Base-by-base conservation (phyloP, 2,113 vertebrate species). In the Hippocampus comes region DNA sequence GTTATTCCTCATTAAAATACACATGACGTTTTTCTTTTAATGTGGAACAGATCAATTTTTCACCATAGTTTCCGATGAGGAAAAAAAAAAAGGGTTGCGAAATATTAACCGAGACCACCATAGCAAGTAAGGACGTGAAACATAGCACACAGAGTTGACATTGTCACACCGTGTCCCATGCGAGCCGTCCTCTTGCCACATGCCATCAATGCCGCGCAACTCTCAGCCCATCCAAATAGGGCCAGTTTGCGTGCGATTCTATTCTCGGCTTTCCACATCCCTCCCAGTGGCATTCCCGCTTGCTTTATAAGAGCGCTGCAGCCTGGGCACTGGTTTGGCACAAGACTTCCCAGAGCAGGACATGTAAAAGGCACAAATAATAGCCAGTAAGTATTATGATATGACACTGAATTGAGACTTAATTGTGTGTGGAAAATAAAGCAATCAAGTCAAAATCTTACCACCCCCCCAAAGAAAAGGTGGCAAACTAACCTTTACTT, bases 341-440 rank as follows among this genome's bases (percentile, higher is more conserved):
- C 89, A 89, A 92, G 90, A 92, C 86, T 76, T 84, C 88, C 84
- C 64, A 55, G 67, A 88, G 87, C 89, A 89, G 88, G 90, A 93
- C 85, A 91, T 88, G 82, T 91, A 89, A 61, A 61, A 83, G 42
- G 73, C 89, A 86, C 81, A 90, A 76, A 82, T 90, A 66, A 76
- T 92, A 92, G 89, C 87, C 84, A 92, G 93, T 93, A 92, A 93
- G 92, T 93, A 93, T 92, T 21, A 69, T 79, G 27, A 91, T 49
- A 68, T 78, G 30, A 91, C 43, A 86, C 82, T 90, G 86, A 84
- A 91, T 91, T 92, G 65, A 91, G 86, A 87, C 80, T 92, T 90
- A 90, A 77, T 89, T 91, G 86, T 89, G 81, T 91, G 84, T 86
- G 59, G 86, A 84, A 91, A 85, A 86, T 90, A 88, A 92, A 87